A percentile compares a stretch with the other conserved stretches of the same genome.
phyloP scores from a whole-genome alignment of 2,797 vertebrate species.

The Knipowitschia caucasica region DNA sequence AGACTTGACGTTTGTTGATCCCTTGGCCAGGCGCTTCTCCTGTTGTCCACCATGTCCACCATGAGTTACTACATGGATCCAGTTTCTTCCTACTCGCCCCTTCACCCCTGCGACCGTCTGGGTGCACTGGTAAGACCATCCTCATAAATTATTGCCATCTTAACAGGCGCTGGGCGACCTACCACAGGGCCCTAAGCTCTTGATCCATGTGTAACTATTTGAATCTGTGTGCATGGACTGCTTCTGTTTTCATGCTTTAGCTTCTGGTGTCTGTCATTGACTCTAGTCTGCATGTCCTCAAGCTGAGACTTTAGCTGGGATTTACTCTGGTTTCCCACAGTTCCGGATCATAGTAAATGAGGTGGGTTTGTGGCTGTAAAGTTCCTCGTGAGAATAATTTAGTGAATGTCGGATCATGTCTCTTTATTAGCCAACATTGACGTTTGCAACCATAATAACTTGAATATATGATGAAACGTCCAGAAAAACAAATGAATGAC shows the following conservation, averaged over 20 bases:
- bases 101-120: constrained; percentile 79
- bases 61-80: constrained; percentile 95
- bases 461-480: too few relatives aligned
- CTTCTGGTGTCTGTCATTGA: constrained; percentile 54
- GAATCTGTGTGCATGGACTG: constrained; percentile 3
- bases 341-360: not conserved
- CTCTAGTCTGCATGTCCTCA: not conserved
- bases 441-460: too few relatives aligned
- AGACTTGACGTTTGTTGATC: constrained; percentile 59
- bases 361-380: not conserved
- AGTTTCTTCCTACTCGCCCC: constrained; percentile 71
- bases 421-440: too few relatives aligned
- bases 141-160: constrained; percentile 72
- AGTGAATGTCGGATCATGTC: not conserved
- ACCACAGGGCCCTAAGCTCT: constrained; percentile 43
- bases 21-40: constrained; percentile 67
- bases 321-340: not conserved
- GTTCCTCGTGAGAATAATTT: not conserved
- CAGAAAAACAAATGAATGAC: too few relatives aligned
- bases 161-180: constrained; percentile 55
- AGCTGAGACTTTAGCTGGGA: not conserved
- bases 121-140: constrained; percentile 81
- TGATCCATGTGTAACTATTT: constrained; percentile 18
- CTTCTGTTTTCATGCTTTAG: constrained; percentile 14
- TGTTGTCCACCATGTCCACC: constrained; percentile 56